phyloP scores from a whole-genome alignment of 35 echinoderm and acorn worm species.

The Lytechinus pictus region DNA sequence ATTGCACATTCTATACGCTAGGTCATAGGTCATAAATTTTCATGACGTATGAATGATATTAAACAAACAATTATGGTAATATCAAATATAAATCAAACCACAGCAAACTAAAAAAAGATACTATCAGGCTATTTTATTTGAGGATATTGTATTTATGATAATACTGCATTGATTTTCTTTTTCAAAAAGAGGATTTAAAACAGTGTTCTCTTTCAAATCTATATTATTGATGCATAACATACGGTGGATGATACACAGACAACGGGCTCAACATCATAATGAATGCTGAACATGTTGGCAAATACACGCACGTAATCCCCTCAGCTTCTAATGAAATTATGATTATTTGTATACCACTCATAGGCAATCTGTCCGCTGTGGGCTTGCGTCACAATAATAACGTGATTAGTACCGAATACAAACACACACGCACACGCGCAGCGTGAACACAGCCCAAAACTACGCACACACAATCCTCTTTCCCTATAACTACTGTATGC shows the following conservation, averaged over 20 bases:
- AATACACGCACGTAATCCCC: neutral
- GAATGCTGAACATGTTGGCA: slow-evolving; percentile 1
- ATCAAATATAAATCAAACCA: no score
- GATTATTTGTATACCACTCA: neutral
- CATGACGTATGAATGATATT: no score
- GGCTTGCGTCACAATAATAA: neutral
- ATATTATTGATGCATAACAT: neutral
- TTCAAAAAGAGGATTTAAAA: no score
- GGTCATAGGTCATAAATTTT: no score
- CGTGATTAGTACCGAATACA: neutral
- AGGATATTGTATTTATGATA: no score
- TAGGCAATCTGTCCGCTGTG: neutral
- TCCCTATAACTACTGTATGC: neutral
- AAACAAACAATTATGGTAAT: no score
- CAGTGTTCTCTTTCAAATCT: neutral
- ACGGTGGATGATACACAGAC: neutral
- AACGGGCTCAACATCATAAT: slow-evolving; percentile 1
- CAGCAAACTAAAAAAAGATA: no score
- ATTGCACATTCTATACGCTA: no score
- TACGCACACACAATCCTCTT: neutral
- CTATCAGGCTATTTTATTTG: no score
- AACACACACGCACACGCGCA: neutral
- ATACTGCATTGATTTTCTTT: no score
- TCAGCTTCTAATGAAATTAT: slow-evolving; percentile 6
- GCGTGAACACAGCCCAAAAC: neutral